Percentiles rank a stretch among this genome's conserved stretches.
Evolutionary conservation across 2,888 invertebrate genomes (phyloP).

Genomic region (Nephrotoma appendiculata): DNA sequence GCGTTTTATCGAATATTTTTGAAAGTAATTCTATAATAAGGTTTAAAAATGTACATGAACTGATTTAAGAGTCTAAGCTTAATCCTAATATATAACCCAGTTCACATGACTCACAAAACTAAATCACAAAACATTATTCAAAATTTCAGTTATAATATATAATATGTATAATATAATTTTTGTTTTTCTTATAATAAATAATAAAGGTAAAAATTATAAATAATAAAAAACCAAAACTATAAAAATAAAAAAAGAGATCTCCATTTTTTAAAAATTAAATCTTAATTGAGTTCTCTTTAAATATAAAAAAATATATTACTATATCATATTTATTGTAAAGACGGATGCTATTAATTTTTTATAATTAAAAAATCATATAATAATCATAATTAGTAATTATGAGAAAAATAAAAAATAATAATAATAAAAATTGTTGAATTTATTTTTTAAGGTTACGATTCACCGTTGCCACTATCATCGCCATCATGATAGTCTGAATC

Average conservation of each 20-base stretch:
- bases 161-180: not conserved
- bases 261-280: not conserved
- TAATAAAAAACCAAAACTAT: not conserved
- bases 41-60: not conserved
- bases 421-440: not conserved
- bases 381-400: not conserved
- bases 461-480: conserved; percentile 84
- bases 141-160: not conserved
- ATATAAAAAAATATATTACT: not conserved
- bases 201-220: not conserved
- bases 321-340: not conserved
- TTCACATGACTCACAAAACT: not conserved
- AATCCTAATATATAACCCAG: not conserved
- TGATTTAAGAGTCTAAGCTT: not conserved
- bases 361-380: not conserved
- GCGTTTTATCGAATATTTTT: not conserved
- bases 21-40: not conserved
- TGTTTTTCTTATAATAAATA: not conserved
- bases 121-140: not conserved
- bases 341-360: not conserved
- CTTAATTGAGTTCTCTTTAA: not conserved
- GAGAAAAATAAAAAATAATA: not conserved
- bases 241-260: not conserved
- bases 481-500: conserved; percentile 61
- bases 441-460: conserved; percentile 35